Percentiles rank a stretch among this genome's conserved stretches.
These are phyloP conservation scores for Molorchus minor DNA, from an alignment of 2,888 invertebrate species.

Conservation along the genomic window DNA sequence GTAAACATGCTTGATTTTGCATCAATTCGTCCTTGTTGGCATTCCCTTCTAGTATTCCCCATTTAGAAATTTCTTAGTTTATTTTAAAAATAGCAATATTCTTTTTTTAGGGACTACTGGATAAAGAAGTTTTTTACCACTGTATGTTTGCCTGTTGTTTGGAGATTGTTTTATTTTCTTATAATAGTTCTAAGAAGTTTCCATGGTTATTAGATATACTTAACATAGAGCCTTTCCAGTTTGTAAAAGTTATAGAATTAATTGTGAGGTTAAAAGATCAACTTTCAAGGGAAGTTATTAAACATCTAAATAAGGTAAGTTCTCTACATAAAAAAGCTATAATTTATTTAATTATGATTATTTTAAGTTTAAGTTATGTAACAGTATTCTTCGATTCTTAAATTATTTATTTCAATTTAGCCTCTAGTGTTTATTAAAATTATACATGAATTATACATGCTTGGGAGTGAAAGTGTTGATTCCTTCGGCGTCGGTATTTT, in stretches of 20 bases:
- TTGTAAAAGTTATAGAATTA: constrained; percentile 96
- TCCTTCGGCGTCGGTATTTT: too few relatives aligned
- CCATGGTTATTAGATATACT: constrained; percentile 90
- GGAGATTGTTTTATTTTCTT: constrained; percentile 92
- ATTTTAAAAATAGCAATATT: background rate
- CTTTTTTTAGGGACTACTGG: constrained; percentile 72
- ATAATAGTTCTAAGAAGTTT: constrained; percentile 81
- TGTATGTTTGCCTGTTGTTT: constrained; percentile 90
- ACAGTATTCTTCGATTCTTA: background rate
- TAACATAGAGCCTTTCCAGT: constrained; percentile 85
- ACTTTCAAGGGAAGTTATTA: constrained; percentile 89
- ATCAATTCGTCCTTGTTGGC: too few relatives aligned
- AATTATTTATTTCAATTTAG: background rate
- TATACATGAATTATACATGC: background rate
- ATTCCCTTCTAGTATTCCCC: too few relatives aligned
- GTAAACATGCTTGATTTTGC: background rate
- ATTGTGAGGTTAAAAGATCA: constrained; percentile 86
- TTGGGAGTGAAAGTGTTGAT: background rate
- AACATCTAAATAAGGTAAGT: constrained; percentile 88
- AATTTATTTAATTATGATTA: too few relatives aligned
- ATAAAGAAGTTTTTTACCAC: constrained; percentile 83
- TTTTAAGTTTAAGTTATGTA: background rate
- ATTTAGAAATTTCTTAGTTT: background rate
- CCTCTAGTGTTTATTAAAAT: background rate
- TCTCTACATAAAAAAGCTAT: too few relatives aligned